Conservation (phyloP, 2,888 invertebrate species). For the Alentia gelatinosa region DNA sequence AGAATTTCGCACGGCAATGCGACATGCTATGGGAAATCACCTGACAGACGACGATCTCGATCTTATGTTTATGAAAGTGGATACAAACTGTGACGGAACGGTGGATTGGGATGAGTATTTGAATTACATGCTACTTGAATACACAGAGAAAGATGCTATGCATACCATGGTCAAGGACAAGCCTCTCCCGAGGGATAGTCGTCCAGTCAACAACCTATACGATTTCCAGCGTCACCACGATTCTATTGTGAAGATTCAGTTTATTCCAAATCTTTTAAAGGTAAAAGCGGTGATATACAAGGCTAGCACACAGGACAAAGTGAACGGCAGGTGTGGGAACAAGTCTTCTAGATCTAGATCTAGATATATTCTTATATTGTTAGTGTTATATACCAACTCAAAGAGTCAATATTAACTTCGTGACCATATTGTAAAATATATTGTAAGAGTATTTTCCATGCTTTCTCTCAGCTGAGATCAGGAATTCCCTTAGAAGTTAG, state of each 20-base stretch:
- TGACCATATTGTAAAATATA: too few species aligned
- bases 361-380: too few species aligned
- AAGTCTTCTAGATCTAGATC: not conserved
- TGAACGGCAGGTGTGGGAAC: not conserved
- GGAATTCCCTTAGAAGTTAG: too few species aligned
- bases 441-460: too few species aligned
- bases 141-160: slow-evolving; percentile 79
- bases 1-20: slow-evolving; percentile 74
- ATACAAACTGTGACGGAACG: slow-evolving; percentile 83
- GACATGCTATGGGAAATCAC: slow-evolving; percentile 69
- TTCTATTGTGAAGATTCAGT: slow-evolving; percentile 51
- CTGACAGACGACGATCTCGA: slow-evolving; percentile 72
- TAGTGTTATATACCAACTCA: too few species aligned
- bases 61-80: slow-evolving; percentile 77
- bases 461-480: too few species aligned
- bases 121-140: slow-evolving; percentile 88
- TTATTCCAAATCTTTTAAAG: slow-evolving; percentile 50
- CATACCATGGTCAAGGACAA: slow-evolving; percentile 9
- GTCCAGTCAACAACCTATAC: slow-evolving; percentile 33
- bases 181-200: slow-evolving; percentile 33
- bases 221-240: slow-evolving; percentile 56
- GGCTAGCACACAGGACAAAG: slow-evolving; percentile 56
- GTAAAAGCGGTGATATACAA: slow-evolving; percentile 67
- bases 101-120: slow-evolving; percentile 90
- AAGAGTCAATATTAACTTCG: too few species aligned